A percentile compares a stretch with the other conserved stretches of the same genome.
phyloP scores from a whole-genome alignment of 2,113 vertebrate species.

The Rattus rattus region DNA sequence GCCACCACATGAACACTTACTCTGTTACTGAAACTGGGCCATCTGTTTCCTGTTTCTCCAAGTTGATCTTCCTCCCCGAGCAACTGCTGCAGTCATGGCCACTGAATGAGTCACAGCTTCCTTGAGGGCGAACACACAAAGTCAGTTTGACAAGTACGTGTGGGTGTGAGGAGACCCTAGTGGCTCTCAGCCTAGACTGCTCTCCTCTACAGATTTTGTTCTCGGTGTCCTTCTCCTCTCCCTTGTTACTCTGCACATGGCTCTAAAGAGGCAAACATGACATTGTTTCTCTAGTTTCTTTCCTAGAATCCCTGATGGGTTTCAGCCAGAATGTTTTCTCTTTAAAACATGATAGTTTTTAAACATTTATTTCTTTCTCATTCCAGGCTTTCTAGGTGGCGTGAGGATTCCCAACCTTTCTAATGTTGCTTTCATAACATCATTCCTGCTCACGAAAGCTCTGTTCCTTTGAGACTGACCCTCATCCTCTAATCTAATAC shows the following conservation, averaged over 20 bases:
- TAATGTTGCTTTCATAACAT: not conserved
- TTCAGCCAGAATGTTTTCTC: not conserved
- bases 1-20: not conserved
- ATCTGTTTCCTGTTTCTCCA: conserved; percentile 75
- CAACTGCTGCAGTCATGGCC: conserved; percentile 50
- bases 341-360: not conserved
- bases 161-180: not conserved
- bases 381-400: not conserved
- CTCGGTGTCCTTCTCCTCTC: not conserved
- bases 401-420: not conserved
- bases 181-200: not conserved
- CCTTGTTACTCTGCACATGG: not conserved
- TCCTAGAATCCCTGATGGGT: not conserved
- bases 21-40: conserved; percentile 41
- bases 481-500: not conserved
- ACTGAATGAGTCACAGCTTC: conserved; percentile 21
- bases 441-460: not conserved
- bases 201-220: not conserved
- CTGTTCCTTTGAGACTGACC: not conserved
- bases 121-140: not conserved
- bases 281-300: not conserved
- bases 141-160: not conserved
- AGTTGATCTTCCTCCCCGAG: conserved; percentile 53
- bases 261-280: not conserved
- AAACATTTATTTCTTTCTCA: not conserved